Base-by-base conservation (phyloP, 2,113 vertebrate species). In the Ochotona curzoniae region DNA sequence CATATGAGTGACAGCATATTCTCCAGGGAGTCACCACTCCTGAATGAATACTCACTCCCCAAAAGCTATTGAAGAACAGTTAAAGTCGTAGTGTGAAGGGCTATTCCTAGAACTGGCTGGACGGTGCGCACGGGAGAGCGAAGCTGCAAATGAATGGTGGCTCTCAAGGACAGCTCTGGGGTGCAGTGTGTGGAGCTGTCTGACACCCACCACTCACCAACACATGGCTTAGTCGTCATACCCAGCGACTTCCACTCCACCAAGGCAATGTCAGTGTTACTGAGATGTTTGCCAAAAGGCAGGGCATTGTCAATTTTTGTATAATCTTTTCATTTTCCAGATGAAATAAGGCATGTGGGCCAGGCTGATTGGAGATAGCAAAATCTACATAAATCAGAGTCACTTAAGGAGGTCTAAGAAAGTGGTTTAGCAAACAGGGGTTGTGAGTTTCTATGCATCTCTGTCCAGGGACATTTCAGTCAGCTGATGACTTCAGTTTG, bases 61-160 rank as follows among this genome's bases (percentile, higher is more conserved):
- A 84, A 44, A 84, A 61, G 81, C 93, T 54, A 82, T 10, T n/a
- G 80, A 89, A 85, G 87, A n/a, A 92, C 35, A 79, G 80, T 23
- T 21, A 9, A 64, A 94, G 57, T 69, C 75, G 69, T 3, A n/a
- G 63, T 61, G 89, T 69, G 82, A 83, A 89, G 83, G 21, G 15
- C 49, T 61, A 60, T 54, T 63, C 61, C 49, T 83, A 28, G 66
- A 66, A 54, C 3, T 32, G 2, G 47, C 32, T 25, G 79, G 60
- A 7, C 0, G 80, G 13, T 75, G 66, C 5, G 25, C 23, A n/a
- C 54, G 57, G 70, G 89, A 89, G 13, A 51, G 54, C 21, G 4
- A 17, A 3, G 49, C 15, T 28, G 3, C 30, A 5, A 38, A 35
- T 1, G 18, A 3, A 8, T 7, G 30, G 21, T 13, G n/a, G 60